phyloP scores from a whole-genome alignment of 2,888 invertebrate species.

The Zhuqinia jingwanae region DNA sequence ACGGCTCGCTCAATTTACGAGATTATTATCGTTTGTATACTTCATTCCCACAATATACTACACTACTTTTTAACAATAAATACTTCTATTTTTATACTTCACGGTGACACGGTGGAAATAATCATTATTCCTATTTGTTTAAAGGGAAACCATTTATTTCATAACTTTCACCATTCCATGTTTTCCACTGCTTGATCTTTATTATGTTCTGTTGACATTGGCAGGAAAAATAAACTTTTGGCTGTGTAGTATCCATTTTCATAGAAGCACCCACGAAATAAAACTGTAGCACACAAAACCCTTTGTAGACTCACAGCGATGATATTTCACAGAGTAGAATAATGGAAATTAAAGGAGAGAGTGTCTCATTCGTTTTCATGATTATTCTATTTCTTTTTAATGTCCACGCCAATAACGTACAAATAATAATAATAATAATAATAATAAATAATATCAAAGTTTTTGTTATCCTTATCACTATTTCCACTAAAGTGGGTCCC shows the following conservation, averaged over 20 bases:
- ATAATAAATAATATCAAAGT: slow-evolving; percentile 26
- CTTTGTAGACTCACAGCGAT: too few relatives aligned
- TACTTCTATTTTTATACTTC: background rate
- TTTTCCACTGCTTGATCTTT: slow-evolving; percentile 1
- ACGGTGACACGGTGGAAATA: too few relatives aligned
- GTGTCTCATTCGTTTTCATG: slow-evolving; percentile 52
- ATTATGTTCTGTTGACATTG: slow-evolving; percentile 6
- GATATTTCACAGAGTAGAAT: background rate
- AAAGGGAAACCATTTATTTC: background rate
- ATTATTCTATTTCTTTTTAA: slow-evolving; percentile 48
- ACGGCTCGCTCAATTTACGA: slow-evolving; percentile 7
- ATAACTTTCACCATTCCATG: background rate
- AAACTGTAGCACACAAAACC: background rate
- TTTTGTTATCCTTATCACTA: slow-evolving; percentile 20
- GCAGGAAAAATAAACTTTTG: background rate
- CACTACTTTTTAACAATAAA: background rate
- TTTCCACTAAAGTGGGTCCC: slow-evolving; percentile 28
- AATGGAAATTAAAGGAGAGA: background rate
- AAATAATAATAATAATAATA: too few relatives aligned
- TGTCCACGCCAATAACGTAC: slow-evolving; percentile 33
- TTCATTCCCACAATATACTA: background rate
- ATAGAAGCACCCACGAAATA: background rate
- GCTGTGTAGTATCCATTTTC: slow-evolving; percentile 16
- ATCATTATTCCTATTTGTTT: too few relatives aligned
- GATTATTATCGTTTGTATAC: slow-evolving; percentile 7